These are phyloP conservation scores for Idris sp. DNA, from an alignment of 1,140 invertebrate genomes.

Conservation along the genomic window DNA sequence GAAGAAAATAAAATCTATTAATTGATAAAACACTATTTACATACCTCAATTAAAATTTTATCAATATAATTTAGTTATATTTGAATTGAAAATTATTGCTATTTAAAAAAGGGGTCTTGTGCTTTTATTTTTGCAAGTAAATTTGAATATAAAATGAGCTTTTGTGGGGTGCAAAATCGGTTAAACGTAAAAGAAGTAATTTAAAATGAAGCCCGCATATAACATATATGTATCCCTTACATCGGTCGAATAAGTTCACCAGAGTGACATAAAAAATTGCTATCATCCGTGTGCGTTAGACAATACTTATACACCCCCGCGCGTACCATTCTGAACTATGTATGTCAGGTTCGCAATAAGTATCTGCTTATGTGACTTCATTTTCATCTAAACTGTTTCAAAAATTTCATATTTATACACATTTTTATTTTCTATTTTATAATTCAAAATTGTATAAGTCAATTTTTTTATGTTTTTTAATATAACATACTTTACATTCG, in stretches of 20 bases:
- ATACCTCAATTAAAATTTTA: too few relatives aligned
- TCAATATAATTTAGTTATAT: too few relatives aligned
- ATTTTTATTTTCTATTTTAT: too few relatives aligned
- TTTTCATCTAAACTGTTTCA: conserved; percentile 48
- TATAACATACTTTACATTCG: too few relatives aligned
- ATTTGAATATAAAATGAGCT: conserved; percentile 64
- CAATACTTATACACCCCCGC: conserved; percentile 8
- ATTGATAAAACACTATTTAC: conserved; percentile 8
- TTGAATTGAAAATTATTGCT: conserved; percentile 48
- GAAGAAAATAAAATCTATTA: too few relatives aligned
- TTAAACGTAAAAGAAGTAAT: conserved; percentile 67
- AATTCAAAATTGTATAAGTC: too few relatives aligned
- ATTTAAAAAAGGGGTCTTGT: conserved; percentile 46
- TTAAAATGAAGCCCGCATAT: conserved; percentile 68
- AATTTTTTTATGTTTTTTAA: too few relatives aligned
- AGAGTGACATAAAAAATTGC: conserved; percentile 43
- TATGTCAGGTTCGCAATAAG: conserved; percentile 41
- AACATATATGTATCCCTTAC: conserved; percentile 57
- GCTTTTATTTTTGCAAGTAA: conserved; percentile 43
- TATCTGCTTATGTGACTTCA: conserved; percentile 53
- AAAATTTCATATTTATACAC: too few relatives aligned
- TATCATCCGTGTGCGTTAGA: conserved; percentile 16
- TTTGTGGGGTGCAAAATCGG: conserved; percentile 59
- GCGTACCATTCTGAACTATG: conserved; percentile 47
- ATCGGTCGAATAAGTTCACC: conserved; percentile 23